phyloP scores from a whole-genome alignment of 2,888 invertebrate species.

The Euphydryas editha region DNA sequence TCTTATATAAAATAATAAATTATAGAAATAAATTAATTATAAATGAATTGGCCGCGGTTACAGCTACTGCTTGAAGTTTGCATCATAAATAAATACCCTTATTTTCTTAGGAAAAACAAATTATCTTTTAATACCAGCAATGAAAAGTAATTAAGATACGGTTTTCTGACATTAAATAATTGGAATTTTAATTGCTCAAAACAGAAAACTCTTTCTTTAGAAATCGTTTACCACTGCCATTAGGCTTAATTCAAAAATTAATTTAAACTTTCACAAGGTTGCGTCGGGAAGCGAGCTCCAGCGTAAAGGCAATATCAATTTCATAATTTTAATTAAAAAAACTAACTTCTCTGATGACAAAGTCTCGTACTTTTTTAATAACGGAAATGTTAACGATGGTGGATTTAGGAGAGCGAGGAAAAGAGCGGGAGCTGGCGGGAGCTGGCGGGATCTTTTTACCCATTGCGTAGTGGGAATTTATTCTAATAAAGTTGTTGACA shows the following conservation, averaged over 20 bases:
- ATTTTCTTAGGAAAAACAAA: constrained; percentile 40
- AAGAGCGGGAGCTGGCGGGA: constrained; percentile 41
- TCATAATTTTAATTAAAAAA: constrained; percentile 85
- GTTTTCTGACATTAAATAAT: constrained; percentile 70
- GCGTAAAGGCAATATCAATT: constrained; percentile 83
- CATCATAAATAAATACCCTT: constrained; percentile 30
- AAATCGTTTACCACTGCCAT: constrained; percentile 80
- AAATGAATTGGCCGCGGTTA: constrained; percentile 22
- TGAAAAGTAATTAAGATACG: constrained; percentile 72
- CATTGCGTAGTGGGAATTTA: constrained; percentile 55
- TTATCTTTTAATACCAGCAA: constrained; percentile 48
- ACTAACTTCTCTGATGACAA: constrained; percentile 82
- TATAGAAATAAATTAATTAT: background rate
- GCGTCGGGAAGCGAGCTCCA: constrained; percentile 70
- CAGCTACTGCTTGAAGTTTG: constrained; percentile 16
- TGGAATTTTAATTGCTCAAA: constrained; percentile 73
- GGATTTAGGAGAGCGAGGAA: constrained; percentile 49
- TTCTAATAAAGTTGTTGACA: constrained; percentile 47
- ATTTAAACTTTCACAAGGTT: constrained; percentile 83
- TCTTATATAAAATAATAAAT: constrained; percentile 1
- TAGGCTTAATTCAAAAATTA: constrained; percentile 83
- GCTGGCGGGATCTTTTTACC: constrained; percentile 34
- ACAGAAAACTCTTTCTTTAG: constrained; percentile 77
- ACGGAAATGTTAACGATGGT: constrained; percentile 77
- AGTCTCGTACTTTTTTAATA: constrained; percentile 83